Percentiles rank a stretch among this genome's conserved stretches.
These are phyloP conservation scores for Crotalus viridis DNA, from an alignment of 2,113 vertebrate genomes.

Conservation along the genomic window DNA sequence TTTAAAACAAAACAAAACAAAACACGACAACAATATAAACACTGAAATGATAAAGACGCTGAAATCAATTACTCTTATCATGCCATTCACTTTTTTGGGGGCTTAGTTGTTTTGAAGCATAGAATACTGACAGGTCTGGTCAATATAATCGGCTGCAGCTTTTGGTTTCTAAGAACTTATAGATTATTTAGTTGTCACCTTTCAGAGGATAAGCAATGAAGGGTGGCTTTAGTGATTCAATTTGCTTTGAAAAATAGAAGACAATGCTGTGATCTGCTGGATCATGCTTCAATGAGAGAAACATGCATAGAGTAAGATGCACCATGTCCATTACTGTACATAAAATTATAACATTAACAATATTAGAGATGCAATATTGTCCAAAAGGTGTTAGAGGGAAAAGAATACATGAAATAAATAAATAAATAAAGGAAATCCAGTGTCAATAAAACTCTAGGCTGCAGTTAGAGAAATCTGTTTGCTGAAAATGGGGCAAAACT, in stretches of 20 bases:
- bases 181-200: neutral
- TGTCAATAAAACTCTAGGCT: rapidly evolving
- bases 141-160: neutral
- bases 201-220: neutral
- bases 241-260: neutral
- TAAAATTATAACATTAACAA: neutral
- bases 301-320: neutral
- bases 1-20: neutral
- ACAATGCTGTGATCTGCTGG: neutral
- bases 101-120: neutral
- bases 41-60: neutral
- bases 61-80: neutral
- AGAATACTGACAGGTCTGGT: neutral
- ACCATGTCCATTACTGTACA: neutral
- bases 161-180: neutral
- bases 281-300: neutral
- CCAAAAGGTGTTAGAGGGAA: neutral
- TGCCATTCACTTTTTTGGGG: no score
- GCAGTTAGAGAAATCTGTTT: neutral
- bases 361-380: neutral
- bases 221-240: neutral
- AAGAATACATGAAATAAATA: neutral
- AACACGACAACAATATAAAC: neutral
- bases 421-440: neutral
- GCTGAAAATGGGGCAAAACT: neutral